Base-by-base conservation (phyloP, 2,888 invertebrate genomes). In the Sesia apiformis region DNA sequence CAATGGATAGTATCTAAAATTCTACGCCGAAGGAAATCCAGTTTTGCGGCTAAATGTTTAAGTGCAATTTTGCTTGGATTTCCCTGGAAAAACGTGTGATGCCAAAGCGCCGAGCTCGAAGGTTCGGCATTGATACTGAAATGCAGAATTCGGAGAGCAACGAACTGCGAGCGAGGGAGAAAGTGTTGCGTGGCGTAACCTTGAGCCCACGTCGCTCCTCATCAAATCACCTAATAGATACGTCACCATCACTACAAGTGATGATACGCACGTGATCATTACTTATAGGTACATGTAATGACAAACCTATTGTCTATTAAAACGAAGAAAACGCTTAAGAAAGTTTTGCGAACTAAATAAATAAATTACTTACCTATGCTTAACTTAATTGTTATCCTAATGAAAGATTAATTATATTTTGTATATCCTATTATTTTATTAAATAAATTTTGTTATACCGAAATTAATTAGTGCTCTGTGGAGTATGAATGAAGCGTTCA, bases 101-200 rank as follows among this genome's bases (percentile, higher is more conserved):
- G 46, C 23, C 23, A 23, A 46, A 5, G 65, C 68, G 70, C 64
- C 72, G 63, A 46, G 23, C 59, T 52, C 60, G 57, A 57, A 63
- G 63, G 60, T 57, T 65, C 58, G 60, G 66, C 70, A 71, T 70
- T 70, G 74, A 70, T 69, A 65, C 58, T 61, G 72, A 72, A 75
- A 67, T 74, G 83, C 78, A 78, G 80, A 87, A 76, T 88, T 87
- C 67, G 86, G 81, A 83, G 89, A 82, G 89, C 86, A 87, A 84
- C 79, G 89, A 88, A 86, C 89, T 87, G 74, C 69, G 66, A 66
- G 58, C 59, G 62, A 63, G 72, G 75, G 88, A 72, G 88, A 88
- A 88, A 88, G 88, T 88, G 82, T 81, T 87, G 66, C 64, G 76
- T 80, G 80, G 76, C 74, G 84, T 87, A 89, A 89, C 89, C 89